These are phyloP conservation scores for Virgularia gustaviana DNA, from an alignment of 92 coral and sea anemone genomes.

Conservation along the genomic window DNA sequence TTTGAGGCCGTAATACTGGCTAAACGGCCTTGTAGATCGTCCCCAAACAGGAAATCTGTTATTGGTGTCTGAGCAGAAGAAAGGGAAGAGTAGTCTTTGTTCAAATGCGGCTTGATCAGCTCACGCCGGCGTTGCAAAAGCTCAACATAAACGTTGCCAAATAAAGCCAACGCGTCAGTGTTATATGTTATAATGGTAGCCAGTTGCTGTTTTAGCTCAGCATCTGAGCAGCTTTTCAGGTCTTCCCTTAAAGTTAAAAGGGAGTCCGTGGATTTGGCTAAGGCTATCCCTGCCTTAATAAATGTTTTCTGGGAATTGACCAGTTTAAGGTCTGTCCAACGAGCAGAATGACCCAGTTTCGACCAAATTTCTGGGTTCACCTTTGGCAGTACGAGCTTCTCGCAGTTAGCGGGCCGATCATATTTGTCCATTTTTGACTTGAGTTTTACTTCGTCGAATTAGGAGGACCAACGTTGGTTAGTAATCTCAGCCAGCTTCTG, in stretches of 20 bases:
- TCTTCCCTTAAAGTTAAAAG: background rate
- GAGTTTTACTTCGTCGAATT: slow-evolving; percentile 37
- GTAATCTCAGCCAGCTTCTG: slow-evolving; percentile 42
- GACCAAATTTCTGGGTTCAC: slow-evolving; percentile 42
- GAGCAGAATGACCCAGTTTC: slow-evolving; percentile 7
- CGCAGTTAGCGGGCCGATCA: slow-evolving; percentile 35
- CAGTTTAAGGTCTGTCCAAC: slow-evolving; percentile 5
- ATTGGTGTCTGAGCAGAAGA: slow-evolving; percentile 15
- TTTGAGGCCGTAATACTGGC: slow-evolving; percentile 6
- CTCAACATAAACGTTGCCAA: background rate
- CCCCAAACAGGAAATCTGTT: slow-evolving; percentile 6
- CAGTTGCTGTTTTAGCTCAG: background rate
- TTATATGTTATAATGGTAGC: background rate
- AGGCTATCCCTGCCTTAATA: background rate
- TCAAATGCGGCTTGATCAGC: slow-evolving; percentile 15
- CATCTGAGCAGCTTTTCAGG: background rate
- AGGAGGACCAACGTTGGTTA: slow-evolving; percentile 42
- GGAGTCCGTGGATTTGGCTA: slow-evolving; percentile 2
- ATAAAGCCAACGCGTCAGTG: slow-evolving; percentile 5
- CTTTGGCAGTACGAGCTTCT: slow-evolving; percentile 17
- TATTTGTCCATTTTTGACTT: slow-evolving; percentile 25
- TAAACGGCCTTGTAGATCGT: slow-evolving; percentile 9
- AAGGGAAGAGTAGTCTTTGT: background rate
- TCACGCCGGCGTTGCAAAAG: background rate
- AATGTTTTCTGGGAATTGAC: slow-evolving; percentile 21